These are phyloP conservation scores for Sminthurinus signatus DNA, from an alignment of 1,140 invertebrate species.

Conservation along the genomic window DNA sequence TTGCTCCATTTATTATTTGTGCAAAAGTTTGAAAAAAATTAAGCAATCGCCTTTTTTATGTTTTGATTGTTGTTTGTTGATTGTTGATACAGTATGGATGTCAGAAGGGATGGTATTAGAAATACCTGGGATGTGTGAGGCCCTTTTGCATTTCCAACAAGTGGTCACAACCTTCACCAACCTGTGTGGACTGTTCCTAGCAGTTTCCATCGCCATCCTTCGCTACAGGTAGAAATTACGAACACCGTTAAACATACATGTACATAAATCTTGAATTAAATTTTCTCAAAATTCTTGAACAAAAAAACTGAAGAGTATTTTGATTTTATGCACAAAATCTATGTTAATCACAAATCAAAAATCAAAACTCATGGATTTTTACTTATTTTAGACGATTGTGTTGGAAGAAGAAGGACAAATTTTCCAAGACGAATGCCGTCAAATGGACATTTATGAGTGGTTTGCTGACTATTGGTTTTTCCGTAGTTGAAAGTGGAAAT, in stretches of 20 bases:
- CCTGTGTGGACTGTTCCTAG: conserved; percentile 27
- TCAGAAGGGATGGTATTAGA: too few relatives aligned
- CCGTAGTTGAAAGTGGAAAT: conserved; percentile 14
- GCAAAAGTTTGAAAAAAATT: too few relatives aligned
- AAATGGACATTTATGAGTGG: conserved; percentile 36
- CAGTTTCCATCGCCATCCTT: conserved; percentile 34
- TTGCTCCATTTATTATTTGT: too few relatives aligned
- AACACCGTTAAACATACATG: background rate
- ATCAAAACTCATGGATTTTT: background rate
- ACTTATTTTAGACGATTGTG: conserved; percentile 27
- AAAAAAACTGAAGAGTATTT: too few relatives aligned
- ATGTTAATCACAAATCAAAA: background rate
- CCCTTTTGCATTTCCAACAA: conserved; percentile 23
- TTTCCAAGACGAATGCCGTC: conserved; percentile 29
- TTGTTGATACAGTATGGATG: too few relatives aligned
- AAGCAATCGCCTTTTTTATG: too few relatives aligned
- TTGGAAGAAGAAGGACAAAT: conserved; percentile 39
- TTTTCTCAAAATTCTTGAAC: too few relatives aligned
- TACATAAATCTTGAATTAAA: too few relatives aligned
- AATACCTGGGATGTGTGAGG: background rate
- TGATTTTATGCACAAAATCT: too few relatives aligned
- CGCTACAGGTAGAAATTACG: conserved; percentile 31
- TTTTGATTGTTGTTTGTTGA: too few relatives aligned
- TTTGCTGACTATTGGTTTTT: conserved; percentile 21
- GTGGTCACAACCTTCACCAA: conserved; percentile 36